These are phyloP conservation scores for Hoplostethus atlanticus DNA, from an alignment of 2,797 vertebrate genomes.

Conservation along the genomic window DNA sequence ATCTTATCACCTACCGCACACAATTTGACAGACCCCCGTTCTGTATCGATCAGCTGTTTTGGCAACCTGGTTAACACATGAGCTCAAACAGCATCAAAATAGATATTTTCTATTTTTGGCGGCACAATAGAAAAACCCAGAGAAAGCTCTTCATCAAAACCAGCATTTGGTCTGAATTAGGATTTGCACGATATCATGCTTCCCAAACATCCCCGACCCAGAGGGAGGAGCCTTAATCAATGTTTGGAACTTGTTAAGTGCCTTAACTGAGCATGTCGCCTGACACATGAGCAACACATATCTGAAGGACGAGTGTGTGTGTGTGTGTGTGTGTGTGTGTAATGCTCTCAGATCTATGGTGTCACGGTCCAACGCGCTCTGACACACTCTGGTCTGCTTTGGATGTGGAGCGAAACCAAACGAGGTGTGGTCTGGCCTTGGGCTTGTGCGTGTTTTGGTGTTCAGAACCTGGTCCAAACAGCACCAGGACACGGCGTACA, in stretches of 20 bases:
- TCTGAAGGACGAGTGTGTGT: conserved; percentile 62
- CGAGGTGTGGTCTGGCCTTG: conserved; percentile 63
- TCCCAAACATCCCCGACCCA: conserved; percentile 58
- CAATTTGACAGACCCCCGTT: conserved; percentile 37
- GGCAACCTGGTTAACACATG: conserved; percentile 61
- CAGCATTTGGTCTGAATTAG: conserved; percentile 72
- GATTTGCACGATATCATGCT: conserved; percentile 46
- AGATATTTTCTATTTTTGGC: conserved; percentile 28
- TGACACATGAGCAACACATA: conserved; percentile 72
- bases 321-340: conserved; percentile 39
- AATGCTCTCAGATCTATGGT: conserved; percentile 70
- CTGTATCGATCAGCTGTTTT: conserved; percentile 44
- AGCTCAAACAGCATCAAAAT: not conserved
- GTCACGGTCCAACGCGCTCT: conserved; percentile 75
- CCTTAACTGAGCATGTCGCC: conserved; percentile 73
- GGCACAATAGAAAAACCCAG: conserved; percentile 16
- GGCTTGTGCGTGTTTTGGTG: conserved; percentile 43
- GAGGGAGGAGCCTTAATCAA: conserved; percentile 63
- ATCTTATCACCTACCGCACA: conserved; percentile 69
- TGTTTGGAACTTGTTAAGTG: conserved; percentile 71
- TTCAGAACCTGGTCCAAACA: conserved; percentile 56
- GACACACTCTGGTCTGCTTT: conserved; percentile 75
- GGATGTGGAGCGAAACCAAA: conserved; percentile 76
- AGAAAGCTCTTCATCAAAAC: not conserved
- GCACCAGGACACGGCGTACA: conserved; percentile 30